Evolutionary conservation across 1,140 invertebrate genomes (phyloP), one percentile per base, ranked within the genome.

Genomic region (Maconellicoccus hirsutus): DNA sequence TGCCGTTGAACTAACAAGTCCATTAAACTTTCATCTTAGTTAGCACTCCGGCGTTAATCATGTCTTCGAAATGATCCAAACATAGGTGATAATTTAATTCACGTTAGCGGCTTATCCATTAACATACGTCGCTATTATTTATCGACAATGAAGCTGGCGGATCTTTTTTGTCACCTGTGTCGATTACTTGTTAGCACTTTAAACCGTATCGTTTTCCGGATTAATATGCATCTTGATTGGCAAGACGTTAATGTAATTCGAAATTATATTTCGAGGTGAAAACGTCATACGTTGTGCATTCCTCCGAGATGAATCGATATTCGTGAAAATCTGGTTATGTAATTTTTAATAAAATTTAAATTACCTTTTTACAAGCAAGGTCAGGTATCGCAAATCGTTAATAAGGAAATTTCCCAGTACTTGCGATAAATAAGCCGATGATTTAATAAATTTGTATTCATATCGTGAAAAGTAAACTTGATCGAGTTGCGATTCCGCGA

Each of bases 71-170:
- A 52, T 52, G n/a, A 52, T 52, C 42, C 16, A 19, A 16, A 16
- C 42, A 52, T 52, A 52, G 42, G 42, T 52, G 42, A 52, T 52
- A 52, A 52, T 52, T 52, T 52, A 52, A 52, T 52, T 52, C 42
- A 16, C 42, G n/a, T 52, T 16, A 52, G n/a, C 42, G 42, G 12
- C 2, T 3, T 19, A 19, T 52, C 42, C 42, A 52, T 52, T 52
- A 52, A 3, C 42, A 52, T 52, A 16, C 42, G 10, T 52, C 16
- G 10, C 42, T 52, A 52, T 52, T 52, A 52, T 52, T 52, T 52
- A 52, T 52, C n/a, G 42, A 52, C 42, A 52, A 52, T 52, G n/a
- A 14, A 52, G 29, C 29, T 33, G 29, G 29, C 29, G 29, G 29
- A 33, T 33, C 29, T 33, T 12, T 33, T 16, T 16, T 52, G 42